Base-by-base conservation (phyloP, 2,888 invertebrate genomes). In the Drosophila gaucha region DNA sequence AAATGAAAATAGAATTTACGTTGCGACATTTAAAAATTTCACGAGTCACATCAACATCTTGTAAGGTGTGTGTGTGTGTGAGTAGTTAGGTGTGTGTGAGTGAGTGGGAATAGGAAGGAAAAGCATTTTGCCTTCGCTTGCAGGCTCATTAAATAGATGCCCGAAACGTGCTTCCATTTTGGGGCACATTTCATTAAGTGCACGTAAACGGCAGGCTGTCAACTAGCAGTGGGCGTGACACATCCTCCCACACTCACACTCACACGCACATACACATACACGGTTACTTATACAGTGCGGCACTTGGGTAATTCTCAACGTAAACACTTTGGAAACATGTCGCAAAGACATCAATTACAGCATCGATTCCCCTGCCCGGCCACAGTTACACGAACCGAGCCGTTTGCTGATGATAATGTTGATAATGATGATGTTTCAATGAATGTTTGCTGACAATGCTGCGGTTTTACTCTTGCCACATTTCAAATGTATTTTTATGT, bases 291-390 rank as follows among this genome's bases (percentile, higher is more conserved):
- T 60, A 67, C 54, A 76, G 44, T 75, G 68, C 62, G 65, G 35
- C 82, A 70, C 82, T 85, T 68, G 80, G 87, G 89, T 84, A 86
- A 82, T 88, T 82, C 86, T 60, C 62, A 84, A 88, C 85, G 89
- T 82, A 82, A 82, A 82, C 89, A 82, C 89, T 82, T 88, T 77
- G 86, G 67, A 58, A 88, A 79, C 89, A 90, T 90, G 91, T 90
- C 89, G 89, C 90, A 90, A 90, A 90, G 88, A 83, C 90, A 90
- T 90, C 89, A 90, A 90, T 90, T 90, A 84, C 89, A 82, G 63
- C 89, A 87, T 82, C 89, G 88, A 74, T 74, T 67, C 72, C 51
- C 51, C 43, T 16, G 10, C 14, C 56, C 57, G 2, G n/a, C 28
- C 55, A 46, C 49, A 49, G 49, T 44, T 54, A 33, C 64, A 52